Base-by-base conservation (phyloP, 2,797 vertebrate species). In the Ambastaia sidthimunki region DNA sequence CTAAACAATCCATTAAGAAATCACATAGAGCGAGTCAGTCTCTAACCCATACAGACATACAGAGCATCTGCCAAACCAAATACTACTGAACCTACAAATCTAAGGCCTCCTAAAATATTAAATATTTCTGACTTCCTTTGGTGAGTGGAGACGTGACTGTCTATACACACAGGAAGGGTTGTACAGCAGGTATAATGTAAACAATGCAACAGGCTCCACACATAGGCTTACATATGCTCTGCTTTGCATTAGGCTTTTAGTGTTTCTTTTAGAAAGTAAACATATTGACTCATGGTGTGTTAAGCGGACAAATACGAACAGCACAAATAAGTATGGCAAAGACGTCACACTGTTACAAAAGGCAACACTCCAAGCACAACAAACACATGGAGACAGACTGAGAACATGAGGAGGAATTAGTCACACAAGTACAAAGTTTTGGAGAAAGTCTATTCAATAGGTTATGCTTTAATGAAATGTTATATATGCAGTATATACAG, bases 351-450 rank as follows among this genome's bases (percentile, higher is more conserved):
- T 62, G 57, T 69, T 74, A 3, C 75, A 63, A 28, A 74, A 67
- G 70, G 52, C 74, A 78, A 19, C 10, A 4, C 52, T 77, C 73
- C 63, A 80, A 76, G 60, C 55, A 82, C 55, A 77, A 78, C 65
- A 65, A 48, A 66, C 57, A 75, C 66, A 47, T 2, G 19, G 9
- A 79, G 60, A 81, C 37, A 76, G 52, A 71, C 12, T 21, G 55
- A 28, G 23, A 72, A 55, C 34, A 66, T 28, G n/a, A 47, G 54
- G 15, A 47, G 47, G 28, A 54, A 44, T 19, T 31, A 67, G 37
- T 37, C 37, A 60, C 12, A 44, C 10, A 7, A 54, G 19, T 44
- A 44, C 7, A 44, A 44, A 37, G 28, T 75, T 66, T 75, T 41
- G 31, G 28, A 10, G 48, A 66, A 75, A 48, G 16, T 28, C 52